Evolutionary conservation across 2,888 invertebrate species (phyloP).

Genomic region (Euzetes globulus): DNA sequence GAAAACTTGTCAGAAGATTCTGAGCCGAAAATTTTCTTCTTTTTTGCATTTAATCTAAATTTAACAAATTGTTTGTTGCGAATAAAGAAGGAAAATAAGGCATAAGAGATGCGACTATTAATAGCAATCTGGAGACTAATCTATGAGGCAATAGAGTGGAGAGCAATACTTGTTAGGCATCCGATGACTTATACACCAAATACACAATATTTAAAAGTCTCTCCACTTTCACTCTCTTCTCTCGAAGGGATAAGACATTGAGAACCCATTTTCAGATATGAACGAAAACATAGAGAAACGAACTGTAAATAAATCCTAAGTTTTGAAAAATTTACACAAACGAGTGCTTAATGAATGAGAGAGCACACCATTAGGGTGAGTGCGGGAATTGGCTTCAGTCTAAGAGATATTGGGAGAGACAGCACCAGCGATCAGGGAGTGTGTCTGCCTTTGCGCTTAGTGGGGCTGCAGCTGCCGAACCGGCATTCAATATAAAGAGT

Average conservation of each 20-base stretch:
- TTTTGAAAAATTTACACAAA: not conserved
- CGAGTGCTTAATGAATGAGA: slow-evolving; percentile 4
- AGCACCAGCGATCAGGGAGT: not conserved
- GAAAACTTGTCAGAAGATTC: too few species aligned
- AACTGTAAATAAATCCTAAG: not conserved
- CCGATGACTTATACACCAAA: not conserved
- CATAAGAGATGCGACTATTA: not conserved
- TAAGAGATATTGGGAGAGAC: too few species aligned
- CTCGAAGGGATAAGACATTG: not conserved
- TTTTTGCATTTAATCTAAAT: not conserved
- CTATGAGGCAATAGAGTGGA: not conserved
- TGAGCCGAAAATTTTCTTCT: not conserved
- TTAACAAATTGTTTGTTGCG: not conserved
- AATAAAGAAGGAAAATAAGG: not conserved
- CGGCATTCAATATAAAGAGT: not conserved
- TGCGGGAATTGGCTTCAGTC: not conserved
- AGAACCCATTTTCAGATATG: not conserved
- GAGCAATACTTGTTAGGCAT: not conserved
- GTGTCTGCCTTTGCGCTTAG: not conserved
- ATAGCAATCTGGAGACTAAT: slow-evolving; percentile 11
- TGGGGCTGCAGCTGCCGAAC: not conserved
- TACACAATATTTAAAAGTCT: slow-evolving; percentile 3
- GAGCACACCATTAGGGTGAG: not conserved
- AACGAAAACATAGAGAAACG: not conserved
- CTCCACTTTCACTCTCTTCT: not conserved